Evolutionary conservation across 2,888 invertebrate genomes (phyloP).

Genomic region (Harpalus rufipes): DNA sequence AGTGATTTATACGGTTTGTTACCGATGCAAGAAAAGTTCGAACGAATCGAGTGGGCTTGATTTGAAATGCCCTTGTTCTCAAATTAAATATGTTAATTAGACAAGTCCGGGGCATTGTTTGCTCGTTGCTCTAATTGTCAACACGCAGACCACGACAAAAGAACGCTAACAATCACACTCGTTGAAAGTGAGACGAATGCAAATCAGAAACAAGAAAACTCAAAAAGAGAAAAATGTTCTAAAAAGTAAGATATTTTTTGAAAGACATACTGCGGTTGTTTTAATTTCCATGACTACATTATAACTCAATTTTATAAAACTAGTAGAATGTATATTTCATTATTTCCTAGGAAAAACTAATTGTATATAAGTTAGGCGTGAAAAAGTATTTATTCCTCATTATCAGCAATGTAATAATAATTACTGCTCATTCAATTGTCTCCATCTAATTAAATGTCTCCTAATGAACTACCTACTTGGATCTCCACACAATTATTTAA

Average conservation of each 20-base stretch:
- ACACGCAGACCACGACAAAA: slow-evolving; percentile 33
- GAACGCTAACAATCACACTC: slow-evolving; percentile 6
- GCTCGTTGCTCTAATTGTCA: slow-evolving; percentile 56
- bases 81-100: slow-evolving; percentile 64
- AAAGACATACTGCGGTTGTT: too few species aligned
- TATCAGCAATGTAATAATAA: background rate
- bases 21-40: slow-evolving; percentile 25
- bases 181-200: slow-evolving; percentile 6
- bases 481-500: slow-evolving; percentile 15
- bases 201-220: background rate
- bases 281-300: too few species aligned
- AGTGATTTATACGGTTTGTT: slow-evolving; percentile 37
- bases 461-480: background rate
- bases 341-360: too few species aligned
- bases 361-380: too few species aligned
- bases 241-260: too few species aligned
- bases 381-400: background rate
- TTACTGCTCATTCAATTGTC: too few species aligned
- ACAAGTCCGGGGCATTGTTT: slow-evolving; percentile 58
- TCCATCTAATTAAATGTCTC: background rate
- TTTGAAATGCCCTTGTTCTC: slow-evolving; percentile 58
- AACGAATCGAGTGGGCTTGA: slow-evolving; percentile 30
- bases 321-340: too few species aligned
- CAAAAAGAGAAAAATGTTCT: too few species aligned
- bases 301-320: too few species aligned